These are phyloP conservation scores for Percopsis transmontana DNA, from an alignment of 2,113 vertebrate genomes.

Conservation along the genomic window DNA sequence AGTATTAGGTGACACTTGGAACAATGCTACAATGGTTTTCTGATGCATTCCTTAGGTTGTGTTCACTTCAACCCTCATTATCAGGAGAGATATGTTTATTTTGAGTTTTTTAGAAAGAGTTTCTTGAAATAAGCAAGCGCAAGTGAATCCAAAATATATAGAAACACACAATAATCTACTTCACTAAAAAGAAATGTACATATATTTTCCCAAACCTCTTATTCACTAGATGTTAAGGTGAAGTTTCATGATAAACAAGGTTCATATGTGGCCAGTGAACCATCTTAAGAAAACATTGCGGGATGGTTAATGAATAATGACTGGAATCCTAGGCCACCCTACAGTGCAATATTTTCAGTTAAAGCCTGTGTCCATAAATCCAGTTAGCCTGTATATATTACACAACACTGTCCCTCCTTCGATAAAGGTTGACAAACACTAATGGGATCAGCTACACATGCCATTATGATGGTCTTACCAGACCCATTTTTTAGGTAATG, in stretches of 20 bases:
- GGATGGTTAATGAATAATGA: background rate
- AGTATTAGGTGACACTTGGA: constrained; percentile 54
- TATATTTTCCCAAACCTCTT: background rate
- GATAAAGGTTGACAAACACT: too few species aligned
- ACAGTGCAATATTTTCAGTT: constrained; percentile 22
- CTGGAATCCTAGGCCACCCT: constrained; percentile 1
- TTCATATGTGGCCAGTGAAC: background rate
- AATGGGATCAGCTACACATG: too few species aligned
- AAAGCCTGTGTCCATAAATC: background rate
- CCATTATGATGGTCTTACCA: background rate
- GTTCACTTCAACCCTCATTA: constrained; percentile 20
- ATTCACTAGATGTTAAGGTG: background rate
- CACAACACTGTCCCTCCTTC: background rate
- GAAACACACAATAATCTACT: background rate
- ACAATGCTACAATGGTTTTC: constrained; percentile 19
- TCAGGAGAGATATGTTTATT: constrained; percentile 12
- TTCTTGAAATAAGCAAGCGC: too few species aligned
- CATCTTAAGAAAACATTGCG: background rate
- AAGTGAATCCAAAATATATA: background rate
- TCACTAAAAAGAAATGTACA: background rate
- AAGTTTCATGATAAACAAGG: background rate
- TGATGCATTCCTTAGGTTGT: constrained; percentile 35
- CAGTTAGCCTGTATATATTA: background rate
- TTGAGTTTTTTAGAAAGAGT: constrained; percentile 17
- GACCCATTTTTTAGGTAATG: constrained; percentile 6